Evolutionary conservation across 2,888 invertebrate species (phyloP).

Genomic region (Gerosis bhagava): DNA sequence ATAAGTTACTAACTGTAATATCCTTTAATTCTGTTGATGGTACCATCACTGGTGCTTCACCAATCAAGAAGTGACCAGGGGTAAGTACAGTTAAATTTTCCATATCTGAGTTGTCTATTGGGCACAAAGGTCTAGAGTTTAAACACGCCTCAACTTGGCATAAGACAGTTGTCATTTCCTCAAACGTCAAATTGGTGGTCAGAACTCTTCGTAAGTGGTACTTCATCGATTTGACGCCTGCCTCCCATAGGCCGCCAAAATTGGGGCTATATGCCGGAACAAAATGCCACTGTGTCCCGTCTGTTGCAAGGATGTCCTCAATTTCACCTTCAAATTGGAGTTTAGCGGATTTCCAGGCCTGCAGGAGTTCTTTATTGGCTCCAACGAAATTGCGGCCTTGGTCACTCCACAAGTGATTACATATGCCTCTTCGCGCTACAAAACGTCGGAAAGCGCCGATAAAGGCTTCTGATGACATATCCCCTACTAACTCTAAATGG

Average conservation of each 20-base stretch:
- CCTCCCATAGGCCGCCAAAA: constrained; percentile 37
- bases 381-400: constrained; percentile 35
- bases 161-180: constrained; percentile 28
- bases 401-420: constrained; percentile 33
- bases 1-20: constrained; percentile 12
- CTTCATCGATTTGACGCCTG: constrained; percentile 30
- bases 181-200: constrained; percentile 26
- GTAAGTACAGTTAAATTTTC: constrained; percentile 20
- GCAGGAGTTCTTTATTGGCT: constrained; percentile 23
- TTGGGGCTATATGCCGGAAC: constrained; percentile 33
- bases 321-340: constrained; percentile 7
- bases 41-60: constrained; percentile 22
- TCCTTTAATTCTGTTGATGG: constrained; percentile 19
- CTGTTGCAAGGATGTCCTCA: constrained; percentile 1
- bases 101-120: constrained; percentile 9
- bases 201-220: constrained; percentile 24
- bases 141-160: constrained; percentile 33
- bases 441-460: constrained; percentile 34
- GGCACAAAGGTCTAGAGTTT: constrained; percentile 30
- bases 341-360: too few species aligned
- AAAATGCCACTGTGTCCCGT: constrained; percentile 28
- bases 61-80: constrained; percentile 28
- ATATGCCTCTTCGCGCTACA: constrained; percentile 32
- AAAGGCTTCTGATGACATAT: constrained; percentile 27
- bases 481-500: constrained; percentile 29